phyloP scores from a whole-genome alignment of 2,888 invertebrate species.

The Lordiphosa andalusiaca region DNA sequence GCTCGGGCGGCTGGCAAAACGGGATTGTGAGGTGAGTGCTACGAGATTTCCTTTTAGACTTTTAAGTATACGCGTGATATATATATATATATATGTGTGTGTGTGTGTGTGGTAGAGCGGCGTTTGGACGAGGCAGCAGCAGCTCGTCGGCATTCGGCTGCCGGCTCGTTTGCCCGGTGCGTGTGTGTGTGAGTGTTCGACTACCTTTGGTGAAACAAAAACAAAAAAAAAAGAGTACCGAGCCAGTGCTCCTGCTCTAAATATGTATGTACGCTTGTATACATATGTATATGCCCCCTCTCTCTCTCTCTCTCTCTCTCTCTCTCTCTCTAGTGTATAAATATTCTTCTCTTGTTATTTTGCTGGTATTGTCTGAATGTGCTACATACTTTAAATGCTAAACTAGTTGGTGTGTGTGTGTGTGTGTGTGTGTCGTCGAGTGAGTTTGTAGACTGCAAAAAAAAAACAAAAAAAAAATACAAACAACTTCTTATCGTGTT shows the following conservation, averaged over 20 bases:
- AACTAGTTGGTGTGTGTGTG: constrained; percentile 49
- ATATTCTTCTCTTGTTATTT: constrained; percentile 15
- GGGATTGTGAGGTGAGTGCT: constrained; percentile 29
- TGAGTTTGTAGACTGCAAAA: constrained; percentile 3
- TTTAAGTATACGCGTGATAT: constrained; percentile 42
- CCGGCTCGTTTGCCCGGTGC: too few species aligned
- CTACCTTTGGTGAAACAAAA: not conserved
- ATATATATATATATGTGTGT: too few species aligned
- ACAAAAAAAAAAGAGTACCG: not conserved
- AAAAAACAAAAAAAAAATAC: constrained; percentile 21
- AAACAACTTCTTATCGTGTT: constrained; percentile 35
- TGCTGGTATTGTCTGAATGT: constrained; percentile 69
- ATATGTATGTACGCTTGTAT: constrained; percentile 15
- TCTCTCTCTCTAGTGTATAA: too few species aligned
- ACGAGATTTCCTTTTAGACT: constrained; percentile 46
- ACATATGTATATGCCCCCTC: constrained; percentile 11
- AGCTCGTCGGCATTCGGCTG: too few species aligned
- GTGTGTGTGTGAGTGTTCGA: too few species aligned
- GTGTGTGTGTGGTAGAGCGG: too few species aligned
- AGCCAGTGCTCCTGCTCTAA: constrained; percentile 25
- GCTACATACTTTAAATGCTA: constrained; percentile 65
- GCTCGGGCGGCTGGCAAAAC: constrained; percentile 3
- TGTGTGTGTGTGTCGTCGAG: constrained; percentile 14
- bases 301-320: too few species aligned
- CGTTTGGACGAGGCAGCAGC: too few species aligned